A percentile compares a stretch with the other conserved stretches of the same genome.
phyloP scores from a whole-genome alignment of 30 jellyfish, hydroid and myxozoan genomes.

The Chironex yamaguchii region DNA sequence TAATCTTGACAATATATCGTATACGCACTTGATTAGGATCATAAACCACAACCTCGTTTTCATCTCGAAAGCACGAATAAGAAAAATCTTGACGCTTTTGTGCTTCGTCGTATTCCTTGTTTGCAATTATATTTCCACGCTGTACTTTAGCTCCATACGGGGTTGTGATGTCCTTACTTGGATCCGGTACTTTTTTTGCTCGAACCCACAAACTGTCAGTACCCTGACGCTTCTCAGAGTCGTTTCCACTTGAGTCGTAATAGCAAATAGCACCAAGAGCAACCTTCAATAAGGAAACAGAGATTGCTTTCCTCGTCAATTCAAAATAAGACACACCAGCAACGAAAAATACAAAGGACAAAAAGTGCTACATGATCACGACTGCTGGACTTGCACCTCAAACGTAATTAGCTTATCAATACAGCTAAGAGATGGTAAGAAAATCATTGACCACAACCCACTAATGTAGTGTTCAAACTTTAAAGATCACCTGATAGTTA shows the following conservation, averaged over 20 bases:
- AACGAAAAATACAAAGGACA: too few relatives aligned
- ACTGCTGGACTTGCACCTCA: too few relatives aligned
- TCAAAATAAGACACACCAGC: too few relatives aligned
- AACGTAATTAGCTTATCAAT: too few relatives aligned
- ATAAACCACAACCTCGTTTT: slow-evolving; percentile 59
- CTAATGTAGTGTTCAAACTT: too few relatives aligned
- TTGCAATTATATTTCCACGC: slow-evolving; percentile 24
- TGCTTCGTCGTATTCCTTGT: not conserved
- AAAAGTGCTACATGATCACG: too few relatives aligned
- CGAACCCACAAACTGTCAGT: not conserved
- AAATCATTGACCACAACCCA: too few relatives aligned
- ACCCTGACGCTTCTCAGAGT: not conserved
- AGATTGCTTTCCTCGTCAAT: too few relatives aligned
- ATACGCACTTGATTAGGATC: slow-evolving; percentile 70
- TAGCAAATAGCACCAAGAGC: not conserved
- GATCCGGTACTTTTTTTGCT: slow-evolving; percentile 41
- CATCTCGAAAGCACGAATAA: not conserved
- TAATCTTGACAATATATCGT: slow-evolving; percentile 52
- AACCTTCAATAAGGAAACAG: not conserved
- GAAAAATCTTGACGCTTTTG: not conserved
- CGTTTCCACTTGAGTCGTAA: not conserved
- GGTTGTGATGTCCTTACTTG: slow-evolving; percentile 19
- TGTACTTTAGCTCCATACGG: slow-evolving; percentile 71
- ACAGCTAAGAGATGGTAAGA: too few relatives aligned
- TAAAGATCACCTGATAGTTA: too few relatives aligned